phyloP scores from a whole-genome alignment of 2,888 invertebrate species.

The Eristalinus sepulchralis region DNA sequence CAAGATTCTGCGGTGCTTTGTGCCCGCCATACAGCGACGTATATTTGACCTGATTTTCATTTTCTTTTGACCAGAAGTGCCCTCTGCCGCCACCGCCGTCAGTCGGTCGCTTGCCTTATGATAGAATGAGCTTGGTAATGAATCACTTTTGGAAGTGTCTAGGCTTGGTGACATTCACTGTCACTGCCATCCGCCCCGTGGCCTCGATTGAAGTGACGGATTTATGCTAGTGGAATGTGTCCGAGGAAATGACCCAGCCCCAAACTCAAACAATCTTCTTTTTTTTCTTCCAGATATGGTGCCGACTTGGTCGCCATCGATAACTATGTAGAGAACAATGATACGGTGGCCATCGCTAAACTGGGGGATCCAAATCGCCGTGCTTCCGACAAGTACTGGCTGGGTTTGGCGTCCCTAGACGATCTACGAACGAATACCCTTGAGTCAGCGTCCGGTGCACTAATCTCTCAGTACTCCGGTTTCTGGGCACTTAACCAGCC shows the following conservation, averaged over 20 bases:
- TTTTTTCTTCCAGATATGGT: conserved; percentile 88
- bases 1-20: conserved; percentile 12
- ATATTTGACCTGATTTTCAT: conserved; percentile 58
- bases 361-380: conserved; percentile 85
- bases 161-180: conserved; percentile 30
- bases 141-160: conserved; percentile 39
- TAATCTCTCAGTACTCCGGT: conserved; percentile 95
- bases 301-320: conserved; percentile 96
- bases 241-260: conserved; percentile 8
- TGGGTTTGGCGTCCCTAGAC: conserved; percentile 94
- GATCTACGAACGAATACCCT: conserved; percentile 96
- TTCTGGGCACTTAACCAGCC: conserved; percentile 97
- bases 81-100: not conserved
- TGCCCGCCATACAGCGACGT: not conserved
- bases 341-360: conserved; percentile 90
- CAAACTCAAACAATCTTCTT: not conserved
- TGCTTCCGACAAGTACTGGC: conserved; percentile 90
- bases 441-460: conserved; percentile 94
- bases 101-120: conserved; percentile 41
- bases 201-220: conserved; percentile 28
- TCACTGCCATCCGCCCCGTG: conserved; percentile 6
- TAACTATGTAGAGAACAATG: conserved; percentile 94
- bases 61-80: conserved; percentile 37
- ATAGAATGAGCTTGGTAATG: conserved; percentile 59
- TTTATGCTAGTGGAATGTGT: not conserved